Evolutionary conservation across 2,888 invertebrate genomes (phyloP), one percentile per base, ranked within the genome.

Genomic region (Callinectes sapidus): DNA sequence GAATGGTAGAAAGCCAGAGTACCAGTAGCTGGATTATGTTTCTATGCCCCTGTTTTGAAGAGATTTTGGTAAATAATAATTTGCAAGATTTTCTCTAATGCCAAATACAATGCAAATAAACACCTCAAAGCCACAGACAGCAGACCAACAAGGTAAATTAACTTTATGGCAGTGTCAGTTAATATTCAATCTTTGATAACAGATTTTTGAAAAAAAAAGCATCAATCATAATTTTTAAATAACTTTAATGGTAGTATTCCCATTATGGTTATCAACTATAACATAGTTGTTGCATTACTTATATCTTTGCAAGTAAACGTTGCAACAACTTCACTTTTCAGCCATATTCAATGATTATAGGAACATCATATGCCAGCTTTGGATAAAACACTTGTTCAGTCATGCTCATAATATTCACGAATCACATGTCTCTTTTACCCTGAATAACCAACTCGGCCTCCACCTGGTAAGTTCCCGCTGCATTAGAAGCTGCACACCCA

Each of bases 401-500:
- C 89, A 89, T 89, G 89, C 89, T 89, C 35, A 61, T 66, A 66
- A 66, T 89, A n/a, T 39, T 66, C 35, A 2, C 10, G 18, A 88
- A 88, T 13, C 32, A 55, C 18, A 13, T 13, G 54, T 18, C 71
- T 39, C 3, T 85, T 87, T 28, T 94, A 94, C 94, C 94, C 87
- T 94, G 91, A 42, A 94, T 91, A 48, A 91, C 77, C n/a, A 94
- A 42, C 10, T 91, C 48, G 6, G 94, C 91, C 28, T 90, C 48
- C n/a, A 90, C 92, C 85, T 91, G 85, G 77, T 81, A 88, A 23
- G 61, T 48, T 23, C 95, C 95, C 77, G 95, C 95, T 23, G 94
- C 93, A 94, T 95, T 96, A 93, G 95, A 95, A 66, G 96, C 96
- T 55, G 95, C 95, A 94, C 96, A 96, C 6, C 96, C 96, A 95